These are phyloP conservation scores for Leptopilina boulardi DNA, from an alignment of 1,140 invertebrate genomes.

Conservation along the genomic window DNA sequence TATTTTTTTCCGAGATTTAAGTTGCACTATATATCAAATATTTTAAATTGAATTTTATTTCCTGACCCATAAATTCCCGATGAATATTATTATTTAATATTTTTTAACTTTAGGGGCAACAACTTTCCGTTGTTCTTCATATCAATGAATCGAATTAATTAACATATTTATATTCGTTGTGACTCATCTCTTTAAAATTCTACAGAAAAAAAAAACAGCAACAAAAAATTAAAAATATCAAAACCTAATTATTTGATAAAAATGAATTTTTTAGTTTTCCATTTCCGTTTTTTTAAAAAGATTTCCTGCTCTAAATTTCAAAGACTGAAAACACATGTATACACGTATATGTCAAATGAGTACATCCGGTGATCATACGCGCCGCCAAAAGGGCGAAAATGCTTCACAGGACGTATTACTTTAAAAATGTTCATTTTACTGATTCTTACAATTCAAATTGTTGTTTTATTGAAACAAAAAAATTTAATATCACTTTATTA, in stretches of 20 bases:
- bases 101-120: background rate
- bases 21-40: background rate
- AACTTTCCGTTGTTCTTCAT: background rate
- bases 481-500: background rate
- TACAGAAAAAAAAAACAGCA: background rate
- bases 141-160: background rate
- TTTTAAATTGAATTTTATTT: background rate
- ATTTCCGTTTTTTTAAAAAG: background rate
- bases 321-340: conserved; percentile 23
- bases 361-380: conserved; percentile 35
- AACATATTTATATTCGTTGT: background rate
- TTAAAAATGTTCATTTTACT: conserved; percentile 36
- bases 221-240: background rate
- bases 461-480: background rate
- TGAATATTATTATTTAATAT: background rate
- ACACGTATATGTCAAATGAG: conserved; percentile 12
- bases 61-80: background rate
- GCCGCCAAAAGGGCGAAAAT: conserved; percentile 46
- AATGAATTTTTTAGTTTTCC: background rate
- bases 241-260: background rate
- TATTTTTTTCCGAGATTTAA: background rate
- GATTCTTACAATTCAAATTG: background rate
- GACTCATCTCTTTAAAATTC: background rate
- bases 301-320: conserved; percentile 12
- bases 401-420: conserved; percentile 48